A percentile compares a stretch with the other conserved stretches of the same genome.
Conservation (phyloP, 1,140 invertebrate species). For the Proales similis region DNA sequence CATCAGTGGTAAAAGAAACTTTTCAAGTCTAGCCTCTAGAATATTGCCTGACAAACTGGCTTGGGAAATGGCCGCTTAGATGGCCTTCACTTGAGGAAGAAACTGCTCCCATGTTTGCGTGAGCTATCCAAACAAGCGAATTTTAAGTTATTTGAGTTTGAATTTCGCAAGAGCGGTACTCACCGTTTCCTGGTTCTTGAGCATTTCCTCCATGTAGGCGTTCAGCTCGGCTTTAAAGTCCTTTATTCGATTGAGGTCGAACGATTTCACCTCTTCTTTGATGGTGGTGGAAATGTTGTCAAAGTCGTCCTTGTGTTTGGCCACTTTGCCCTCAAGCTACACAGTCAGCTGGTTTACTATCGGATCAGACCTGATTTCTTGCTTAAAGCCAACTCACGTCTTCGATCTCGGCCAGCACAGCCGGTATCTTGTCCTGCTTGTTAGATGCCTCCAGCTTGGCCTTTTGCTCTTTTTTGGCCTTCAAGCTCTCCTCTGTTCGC, state of each 20-base stretch:
- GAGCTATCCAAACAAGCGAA: conserved; percentile 58
- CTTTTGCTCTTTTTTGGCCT: conserved; percentile 86
- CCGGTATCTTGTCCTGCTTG: conserved; percentile 21
- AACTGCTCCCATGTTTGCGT: conserved; percentile 91
- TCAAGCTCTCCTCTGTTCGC: conserved; percentile 84
- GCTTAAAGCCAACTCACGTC: neutral
- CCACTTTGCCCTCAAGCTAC: conserved; percentile 75
- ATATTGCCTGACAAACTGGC: neutral
- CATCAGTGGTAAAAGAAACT: too few relatives aligned
- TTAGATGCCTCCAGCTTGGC: conserved; percentile 74
- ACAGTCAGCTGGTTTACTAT: neutral
- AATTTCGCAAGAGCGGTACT: conserved; percentile 36
- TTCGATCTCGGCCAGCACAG: neutral
- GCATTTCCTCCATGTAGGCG: conserved; percentile 82
- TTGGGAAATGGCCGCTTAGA: conserved; percentile 39
- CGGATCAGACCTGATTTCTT: conserved; percentile 24
- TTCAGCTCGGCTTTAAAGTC: conserved; percentile 83
- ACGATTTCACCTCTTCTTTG: conserved; percentile 85
- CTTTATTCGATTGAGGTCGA: conserved; percentile 74
- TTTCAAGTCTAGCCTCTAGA: neutral
- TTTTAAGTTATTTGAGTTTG: neutral
- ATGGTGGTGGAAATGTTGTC: conserved; percentile 91
- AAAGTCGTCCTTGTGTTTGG: conserved; percentile 90
- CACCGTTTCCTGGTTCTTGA: conserved; percentile 89
- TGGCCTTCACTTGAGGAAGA: conserved; percentile 71